Base-by-base conservation (phyloP, 2,113 vertebrate genomes). In the Nanorana parkeri region DNA sequence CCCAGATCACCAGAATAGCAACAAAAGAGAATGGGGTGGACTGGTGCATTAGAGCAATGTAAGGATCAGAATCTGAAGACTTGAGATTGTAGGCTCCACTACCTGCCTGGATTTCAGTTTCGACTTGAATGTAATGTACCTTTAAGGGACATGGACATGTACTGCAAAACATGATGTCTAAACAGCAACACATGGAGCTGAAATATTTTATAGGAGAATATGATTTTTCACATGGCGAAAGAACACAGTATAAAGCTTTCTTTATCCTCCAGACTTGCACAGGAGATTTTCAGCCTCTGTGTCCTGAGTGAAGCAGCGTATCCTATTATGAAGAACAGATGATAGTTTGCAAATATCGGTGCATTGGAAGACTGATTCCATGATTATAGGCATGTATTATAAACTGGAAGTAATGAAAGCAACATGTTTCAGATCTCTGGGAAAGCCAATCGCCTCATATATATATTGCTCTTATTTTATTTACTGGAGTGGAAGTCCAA, bases 321-420 rank as follows among this genome's bases (percentile, higher is more conserved):
- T 69, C 26, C 41, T 32, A 36, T 80, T 80, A 69, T 80, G 66
- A 69, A 41, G 78, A 80, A 80, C 66, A 80, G 78, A 69, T 80
- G 78, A 68, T 36, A 36, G 10, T 69, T 47, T 20, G 28, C 29
- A 60, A 80, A 80, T 80, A 80, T 80, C 68, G 61, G 41, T 80
- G 78, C 61, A 36, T 67, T 52, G 5, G 28, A 78, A 55, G 63
- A 54, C 71, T 60, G 71, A 60, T 75, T 75, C 36, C 55, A 58
- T 75, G 52, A 74, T 74, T 75, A 61, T 75, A 20, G 55, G 72
- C 72, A 75, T 56, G 72, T 75, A 61, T 75, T 60, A 75, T 61
- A 75, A 68, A 68, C 65, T 79, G 23, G 26, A 68, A 32, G 20
- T 51, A 51, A 78, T 28, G n/a, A 68, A 28, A 54, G 76, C 47